Evolutionary conservation across 1,140 invertebrate genomes (phyloP), one percentile per base, ranked within the genome.

Genomic region (Diorhabda elongata): DNA sequence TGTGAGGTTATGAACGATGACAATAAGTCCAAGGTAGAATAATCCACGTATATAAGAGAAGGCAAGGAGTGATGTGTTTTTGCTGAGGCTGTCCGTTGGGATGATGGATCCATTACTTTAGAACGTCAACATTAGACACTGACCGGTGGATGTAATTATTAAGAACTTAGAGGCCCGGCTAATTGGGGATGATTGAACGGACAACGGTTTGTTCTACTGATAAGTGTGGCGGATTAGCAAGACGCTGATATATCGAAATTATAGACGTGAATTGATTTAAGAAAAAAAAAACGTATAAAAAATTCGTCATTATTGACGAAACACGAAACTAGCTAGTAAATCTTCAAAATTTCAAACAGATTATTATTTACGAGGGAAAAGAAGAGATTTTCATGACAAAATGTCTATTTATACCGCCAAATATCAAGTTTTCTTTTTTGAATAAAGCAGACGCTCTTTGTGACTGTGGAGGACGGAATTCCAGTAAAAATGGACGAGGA

Each of bases 31-130:
- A 58, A 71, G 69, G 47, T 52, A n/a, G 47, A 52, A 52, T 52
- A 52, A 52, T 52, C 47, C 47, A 6, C n/a, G 47, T 52, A 52
- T 6, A 52, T 52, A 3, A 52, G 47, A 52, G 47, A 52, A 6
- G 47, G n/a, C 42, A 66, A 67, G 69, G 71, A 75, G 71, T 71
- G 74, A 76, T 78, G 75, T 78, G 75, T 78, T 78, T 73, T 75
- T 74, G 77, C 68, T 47, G 67, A n/a, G 71, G 71, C 76, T 80
- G 77, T 80, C 78, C 78, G 69, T 64, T 74, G 78, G 78, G 78
- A 80, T 80, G 78, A 80, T 80, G 78, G 78, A 80, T 80, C 78
- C 78, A 80, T 80, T 80, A 80, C 76, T 80, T 80, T 77, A 74
- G 74, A 72, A 74, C 77, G 76, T 78, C 78, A 79, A 71, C 66